These are phyloP conservation scores for Neosilurus mollespiculum DNA, from an alignment of 2,797 vertebrate genomes.

Conservation along the genomic window DNA sequence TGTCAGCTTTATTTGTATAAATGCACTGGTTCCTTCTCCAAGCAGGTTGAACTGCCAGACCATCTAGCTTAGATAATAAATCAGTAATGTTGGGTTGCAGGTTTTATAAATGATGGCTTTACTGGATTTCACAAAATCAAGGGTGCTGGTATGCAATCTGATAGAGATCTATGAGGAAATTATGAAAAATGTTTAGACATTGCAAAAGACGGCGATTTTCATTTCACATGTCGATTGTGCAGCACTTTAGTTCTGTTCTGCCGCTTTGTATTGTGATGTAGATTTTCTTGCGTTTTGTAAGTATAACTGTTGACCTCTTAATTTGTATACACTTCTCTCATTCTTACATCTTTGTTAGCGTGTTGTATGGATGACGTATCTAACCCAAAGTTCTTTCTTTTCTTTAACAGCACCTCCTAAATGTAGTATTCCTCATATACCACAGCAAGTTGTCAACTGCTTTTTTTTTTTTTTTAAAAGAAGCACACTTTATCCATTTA, in stretches of 20 bases:
- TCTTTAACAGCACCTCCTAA: background rate
- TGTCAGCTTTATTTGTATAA: background rate
- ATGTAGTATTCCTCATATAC: background rate
- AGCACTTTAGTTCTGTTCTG: background rate
- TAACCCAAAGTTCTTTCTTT: background rate
- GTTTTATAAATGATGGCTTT: background rate
- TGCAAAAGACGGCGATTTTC: background rate
- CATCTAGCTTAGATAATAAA: background rate
- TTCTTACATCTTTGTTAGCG: background rate
- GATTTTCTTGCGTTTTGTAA: background rate
- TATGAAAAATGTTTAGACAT: background rate
- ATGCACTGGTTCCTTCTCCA: background rate
- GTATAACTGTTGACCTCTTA: background rate
- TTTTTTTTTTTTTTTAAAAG: background rate
- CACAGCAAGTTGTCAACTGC: background rate
- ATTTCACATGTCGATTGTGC: background rate
- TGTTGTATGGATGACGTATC: background rate
- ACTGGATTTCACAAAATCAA: conserved; percentile 5
- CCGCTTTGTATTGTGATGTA: background rate
- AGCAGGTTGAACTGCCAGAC: background rate
- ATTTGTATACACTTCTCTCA: background rate
- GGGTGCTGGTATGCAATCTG: background rate
- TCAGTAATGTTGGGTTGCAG: background rate
- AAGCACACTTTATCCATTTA: background rate
- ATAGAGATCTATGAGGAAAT: background rate